Percentiles rank a stretch among this genome's conserved stretches.
Evolutionary conservation across 35 echinoderm and acorn worm species (phyloP).

Genomic region (Patiria miniata): DNA sequence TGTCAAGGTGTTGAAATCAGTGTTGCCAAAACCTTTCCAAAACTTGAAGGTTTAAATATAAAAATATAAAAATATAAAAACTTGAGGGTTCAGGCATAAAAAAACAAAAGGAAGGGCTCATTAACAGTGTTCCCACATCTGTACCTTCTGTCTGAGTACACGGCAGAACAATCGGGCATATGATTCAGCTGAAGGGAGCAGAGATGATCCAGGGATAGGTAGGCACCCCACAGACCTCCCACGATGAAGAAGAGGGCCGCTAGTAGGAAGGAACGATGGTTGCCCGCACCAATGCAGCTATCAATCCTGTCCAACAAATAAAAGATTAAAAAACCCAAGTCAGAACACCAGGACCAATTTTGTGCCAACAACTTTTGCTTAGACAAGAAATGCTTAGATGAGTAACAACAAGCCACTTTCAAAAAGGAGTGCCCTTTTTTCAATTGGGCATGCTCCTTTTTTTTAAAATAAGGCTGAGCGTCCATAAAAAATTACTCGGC

Average conservation of each 20-base stretch:
- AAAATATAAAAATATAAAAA: no score
- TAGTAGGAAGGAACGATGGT: conserved; percentile 87
- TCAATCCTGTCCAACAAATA: conserved; percentile 77
- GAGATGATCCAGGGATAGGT: not conserved
- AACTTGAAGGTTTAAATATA: no score
- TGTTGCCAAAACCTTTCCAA: no score
- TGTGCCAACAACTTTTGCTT: not conserved
- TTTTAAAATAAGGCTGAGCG: no score
- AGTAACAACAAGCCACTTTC: no score
- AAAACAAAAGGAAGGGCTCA: not conserved
- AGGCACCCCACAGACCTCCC: conserved; percentile 62
- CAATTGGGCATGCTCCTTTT: no score
- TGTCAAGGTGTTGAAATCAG: no score
- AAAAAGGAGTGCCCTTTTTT: not conserved
- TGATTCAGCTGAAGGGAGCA: not conserved
- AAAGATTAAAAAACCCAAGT: not conserved
- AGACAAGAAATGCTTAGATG: not conserved
- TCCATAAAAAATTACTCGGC: no score
- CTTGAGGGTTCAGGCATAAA: not conserved
- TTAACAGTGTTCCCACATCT: not conserved
- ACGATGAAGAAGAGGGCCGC: conserved; percentile 69
- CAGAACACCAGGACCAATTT: not conserved
- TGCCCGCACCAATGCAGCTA: conserved; percentile 83
- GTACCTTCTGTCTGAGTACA: conserved; percentile 10
- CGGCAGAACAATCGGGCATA: not conserved